A percentile compares a stretch with the other conserved stretches of the same genome.
Evolutionary conservation across 2,113 vertebrate species (phyloP).

Genomic region (Tachysurus fulvidraco): DNA sequence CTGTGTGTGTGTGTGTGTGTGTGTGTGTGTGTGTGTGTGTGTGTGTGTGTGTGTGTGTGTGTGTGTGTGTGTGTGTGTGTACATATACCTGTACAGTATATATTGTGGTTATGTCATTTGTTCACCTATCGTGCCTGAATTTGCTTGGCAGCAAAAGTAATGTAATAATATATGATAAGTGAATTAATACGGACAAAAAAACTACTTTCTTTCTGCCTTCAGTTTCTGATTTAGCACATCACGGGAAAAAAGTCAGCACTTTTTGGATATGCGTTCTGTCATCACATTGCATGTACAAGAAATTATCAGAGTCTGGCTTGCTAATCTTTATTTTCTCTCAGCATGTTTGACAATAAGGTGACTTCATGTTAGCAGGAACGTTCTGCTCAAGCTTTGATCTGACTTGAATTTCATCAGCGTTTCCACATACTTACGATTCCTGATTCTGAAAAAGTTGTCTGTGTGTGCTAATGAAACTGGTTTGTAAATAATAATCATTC

Average conservation of each 20-base stretch:
- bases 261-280: neutral
- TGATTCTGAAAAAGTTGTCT: neutral
- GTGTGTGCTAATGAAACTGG: neutral
- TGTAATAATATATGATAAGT: neutral
- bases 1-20: no score
- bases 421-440: neutral
- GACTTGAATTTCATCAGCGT: no score
- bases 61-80: no score
- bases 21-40: no score
- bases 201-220: neutral
- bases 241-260: neutral
- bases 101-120: neutral
- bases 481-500: neutral
- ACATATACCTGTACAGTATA: neutral
- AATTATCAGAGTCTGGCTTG: neutral
- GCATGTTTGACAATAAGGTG: neutral
- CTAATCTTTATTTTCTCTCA: neutral
- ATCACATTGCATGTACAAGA: neutral
- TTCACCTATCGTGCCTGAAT: neutral
- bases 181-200: neutral
- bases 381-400: neutral
- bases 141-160: neutral
- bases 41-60: no score
- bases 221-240: neutral
- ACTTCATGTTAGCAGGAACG: neutral